Evolutionary conservation across 1,140 invertebrate species (phyloP).

Genomic region (Charaxes varanes): DNA sequence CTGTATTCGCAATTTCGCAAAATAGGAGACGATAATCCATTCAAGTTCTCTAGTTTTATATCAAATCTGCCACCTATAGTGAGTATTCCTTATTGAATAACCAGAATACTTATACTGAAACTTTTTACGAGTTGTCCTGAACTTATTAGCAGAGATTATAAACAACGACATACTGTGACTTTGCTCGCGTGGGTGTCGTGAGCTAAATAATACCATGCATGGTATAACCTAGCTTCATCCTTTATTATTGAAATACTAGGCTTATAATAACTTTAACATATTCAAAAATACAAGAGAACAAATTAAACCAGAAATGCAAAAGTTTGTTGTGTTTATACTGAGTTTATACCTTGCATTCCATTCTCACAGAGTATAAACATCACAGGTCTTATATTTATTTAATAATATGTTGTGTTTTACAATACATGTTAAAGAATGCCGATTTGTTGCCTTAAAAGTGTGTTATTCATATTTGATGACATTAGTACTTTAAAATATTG

Average conservation of each 20-base stretch:
- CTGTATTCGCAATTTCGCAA: constrained; percentile 66
- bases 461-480: too few relatives aligned
- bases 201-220: constrained; percentile 6
- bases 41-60: constrained; percentile 73
- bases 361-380: too few relatives aligned
- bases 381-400: too few relatives aligned
- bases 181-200: constrained; percentile 24
- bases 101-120: background rate
- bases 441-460: too few relatives aligned
- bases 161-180: constrained; percentile 12
- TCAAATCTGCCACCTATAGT: constrained; percentile 72
- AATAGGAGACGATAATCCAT: constrained; percentile 74
- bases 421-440: too few relatives aligned
- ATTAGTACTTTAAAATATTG: too few relatives aligned
- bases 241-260: background rate
- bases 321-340: too few relatives aligned
- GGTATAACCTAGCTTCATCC: constrained; percentile 2
- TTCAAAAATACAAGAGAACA: too few relatives aligned
- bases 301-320: too few relatives aligned
- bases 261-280: too few relatives aligned
- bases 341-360: too few relatives aligned
- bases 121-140: background rate
- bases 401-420: too few relatives aligned
- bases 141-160: constrained; percentile 7
- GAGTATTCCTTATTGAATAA: constrained; percentile 32